Evolutionary conservation across 2,888 invertebrate species (phyloP), one percentile per base, ranked within the genome.

Genomic region (Altica lythri): DNA sequence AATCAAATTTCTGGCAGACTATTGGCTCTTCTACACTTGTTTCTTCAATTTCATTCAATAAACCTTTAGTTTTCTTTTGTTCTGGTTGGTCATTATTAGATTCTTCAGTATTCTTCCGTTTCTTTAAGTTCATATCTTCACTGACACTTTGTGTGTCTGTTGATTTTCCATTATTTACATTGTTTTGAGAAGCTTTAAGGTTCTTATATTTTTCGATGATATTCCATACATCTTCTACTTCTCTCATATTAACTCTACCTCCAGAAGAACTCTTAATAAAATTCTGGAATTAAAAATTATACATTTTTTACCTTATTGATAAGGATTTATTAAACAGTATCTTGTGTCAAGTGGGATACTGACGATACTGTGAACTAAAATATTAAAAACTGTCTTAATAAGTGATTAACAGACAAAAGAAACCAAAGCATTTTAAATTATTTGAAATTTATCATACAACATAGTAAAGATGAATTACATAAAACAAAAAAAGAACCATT

Each of bases 141-240:
- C 8, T 35, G 37, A 17, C n/a, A n/a, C 19, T 10, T 37, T 50
- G 16, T 1, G 32, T 50, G 2, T 10, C 10, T 16, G 1, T n/a
- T 2, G 27, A 4, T 2, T 6, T 10, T 37, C 29, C 37, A 38
- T 38, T 38, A 16, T 12, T 16, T 47, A 10, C 4, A 2, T n/a
- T n/a, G n/a, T 37, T 37, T 30, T 34, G 16, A 10, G 22, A 14
- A 12, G 53, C 27, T 40, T 63, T 54, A 19, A 61, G 44, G 10
- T 38, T 53, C 64, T 74, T 69, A 54, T 75, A 63, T 57, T 72
- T 73, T 62, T 77, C 76, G 47, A 77, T 73, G 18, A 76, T 59
- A 32, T 85, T 81, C 86, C 90, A 90, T 2, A 88, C 84, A 53
- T 83, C 82, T 62, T 86, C 85, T 44, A 86, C 80, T 46, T 86